Base-by-base conservation (phyloP, 2,113 vertebrate genomes). In the Nicator chloris region DNA sequence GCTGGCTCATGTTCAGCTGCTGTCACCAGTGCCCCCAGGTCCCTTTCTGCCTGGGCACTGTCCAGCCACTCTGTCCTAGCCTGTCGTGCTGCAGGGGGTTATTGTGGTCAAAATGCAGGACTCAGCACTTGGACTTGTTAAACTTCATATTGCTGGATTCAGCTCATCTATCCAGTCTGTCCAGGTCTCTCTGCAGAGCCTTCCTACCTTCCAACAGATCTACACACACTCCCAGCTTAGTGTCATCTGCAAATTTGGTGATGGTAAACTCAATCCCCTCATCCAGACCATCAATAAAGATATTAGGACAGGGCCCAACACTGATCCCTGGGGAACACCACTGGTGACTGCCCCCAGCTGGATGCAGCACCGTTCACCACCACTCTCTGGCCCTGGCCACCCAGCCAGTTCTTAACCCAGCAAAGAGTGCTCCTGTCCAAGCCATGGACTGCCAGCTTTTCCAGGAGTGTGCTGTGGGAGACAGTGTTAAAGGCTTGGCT, bases 321-420 rank as follows among this genome's bases (percentile, higher is more conserved):
- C 60, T 6, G 37, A 45, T 8, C 18, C 31, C 65, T 35, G 33
- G 9, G 24, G 44, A 17, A 50, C 66, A 30, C 26, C 45, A 10
- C 19, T 28, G 45, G 26, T 69, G 45, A 15, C 18, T 5, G 4
- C 65, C 44, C 47, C n/a, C n/a, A n/a, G n/a, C n/a, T n/a, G n/a
- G n/a, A n/a, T n/a, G n/a, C n/a, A n/a, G n/a, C n/a, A 22, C n/a
- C 0, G 0, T 16, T 37, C n/a, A 28, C 42, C 65, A 15, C 18
- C n/a, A 5, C 26, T 37, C 47, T 30, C 47, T 22, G 19, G n/a
- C 26, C 66, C 66, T 2, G 2, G 45, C 33, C 26, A 37, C 50
- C 18, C 45, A 69, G 66, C 18, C n/a, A 50, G n/a, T 22, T 69
- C 45, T 6, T 30, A 39, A 30, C 19, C 27, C 47, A 70, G 47